A percentile compares a stretch with the other conserved stretches of the same genome.
phyloP scores from a whole-genome alignment of 2,113 vertebrate genomes.

The Phasianus colchicus region DNA sequence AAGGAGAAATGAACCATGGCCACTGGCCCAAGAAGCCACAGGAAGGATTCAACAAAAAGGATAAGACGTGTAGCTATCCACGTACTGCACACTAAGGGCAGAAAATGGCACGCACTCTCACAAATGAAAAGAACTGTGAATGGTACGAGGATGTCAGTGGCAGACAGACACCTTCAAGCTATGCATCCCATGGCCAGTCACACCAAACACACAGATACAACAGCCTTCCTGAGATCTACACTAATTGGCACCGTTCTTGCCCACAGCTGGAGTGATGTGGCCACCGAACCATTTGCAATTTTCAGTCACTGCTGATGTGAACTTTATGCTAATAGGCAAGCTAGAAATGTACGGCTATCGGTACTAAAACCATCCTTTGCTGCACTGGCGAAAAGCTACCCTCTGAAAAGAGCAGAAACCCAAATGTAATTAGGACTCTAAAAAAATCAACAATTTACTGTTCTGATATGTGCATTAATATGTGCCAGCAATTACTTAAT shows the following conservation, averaged over 20 bases:
- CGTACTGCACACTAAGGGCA: not conserved
- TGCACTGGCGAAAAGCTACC: not conserved
- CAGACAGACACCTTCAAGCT: not conserved
- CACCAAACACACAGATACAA: not conserved
- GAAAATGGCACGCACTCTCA: not conserved
- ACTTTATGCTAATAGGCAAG: not conserved
- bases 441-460: constrained; percentile 60
- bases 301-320: not conserved
- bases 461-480: not conserved
- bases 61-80: not conserved
- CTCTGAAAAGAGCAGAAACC: constrained; percentile 2
- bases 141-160: not conserved
- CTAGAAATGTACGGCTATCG: not conserved
- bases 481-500: constrained; percentile 49
- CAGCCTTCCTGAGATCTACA: not conserved
- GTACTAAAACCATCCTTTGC: not conserved
- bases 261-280: not conserved
- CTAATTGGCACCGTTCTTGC: not conserved
- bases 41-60: not conserved
- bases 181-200: not conserved
- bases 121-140: not conserved
- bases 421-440: constrained; percentile 47
- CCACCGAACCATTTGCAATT: not conserved
- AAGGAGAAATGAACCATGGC: constrained; percentile 54
- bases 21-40: not conserved